These are phyloP conservation scores for Caenorhabditis sp. DNA, from an alignment of 2,888 invertebrate species.

Conservation along the genomic window DNA sequence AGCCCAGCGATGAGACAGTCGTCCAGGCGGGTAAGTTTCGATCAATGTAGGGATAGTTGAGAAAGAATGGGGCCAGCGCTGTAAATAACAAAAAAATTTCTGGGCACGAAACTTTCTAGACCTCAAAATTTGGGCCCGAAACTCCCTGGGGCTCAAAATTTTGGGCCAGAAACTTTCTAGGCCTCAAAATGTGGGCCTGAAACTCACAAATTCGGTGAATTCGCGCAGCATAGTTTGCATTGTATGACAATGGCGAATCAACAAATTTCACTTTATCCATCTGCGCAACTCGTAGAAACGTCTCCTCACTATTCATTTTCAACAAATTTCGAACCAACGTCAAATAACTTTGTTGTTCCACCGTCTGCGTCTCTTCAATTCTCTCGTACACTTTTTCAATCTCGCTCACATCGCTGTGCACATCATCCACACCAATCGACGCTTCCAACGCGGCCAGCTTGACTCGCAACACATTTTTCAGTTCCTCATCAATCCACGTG, in stretches of 20 bases:
- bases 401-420: background rate
- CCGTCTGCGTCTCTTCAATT: background rate
- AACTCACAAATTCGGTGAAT: background rate
- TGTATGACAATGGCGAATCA: background rate
- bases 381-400: background rate
- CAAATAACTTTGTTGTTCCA: background rate
- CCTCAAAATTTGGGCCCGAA: too few relatives aligned
- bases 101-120: too few relatives aligned
- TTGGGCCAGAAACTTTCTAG: too few relatives aligned
- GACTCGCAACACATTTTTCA: background rate
- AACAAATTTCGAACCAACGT: background rate
- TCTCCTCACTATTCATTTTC: background rate
- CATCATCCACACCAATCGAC: background rate
- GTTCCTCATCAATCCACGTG: background rate
- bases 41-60: slow-evolving; percentile 11
- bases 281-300: slow-evolving; percentile 3
- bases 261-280: background rate
- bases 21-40: slow-evolving; percentile 1
- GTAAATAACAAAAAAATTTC: too few relatives aligned
- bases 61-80: background rate
- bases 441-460: background rate
- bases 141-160: too few relatives aligned
- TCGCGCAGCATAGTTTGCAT: background rate
- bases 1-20: slow-evolving; percentile 4
- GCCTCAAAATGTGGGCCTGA: too few relatives aligned